Conservation (phyloP, 2,888 invertebrate genomes). For the Drosophila barbarae region DNA sequence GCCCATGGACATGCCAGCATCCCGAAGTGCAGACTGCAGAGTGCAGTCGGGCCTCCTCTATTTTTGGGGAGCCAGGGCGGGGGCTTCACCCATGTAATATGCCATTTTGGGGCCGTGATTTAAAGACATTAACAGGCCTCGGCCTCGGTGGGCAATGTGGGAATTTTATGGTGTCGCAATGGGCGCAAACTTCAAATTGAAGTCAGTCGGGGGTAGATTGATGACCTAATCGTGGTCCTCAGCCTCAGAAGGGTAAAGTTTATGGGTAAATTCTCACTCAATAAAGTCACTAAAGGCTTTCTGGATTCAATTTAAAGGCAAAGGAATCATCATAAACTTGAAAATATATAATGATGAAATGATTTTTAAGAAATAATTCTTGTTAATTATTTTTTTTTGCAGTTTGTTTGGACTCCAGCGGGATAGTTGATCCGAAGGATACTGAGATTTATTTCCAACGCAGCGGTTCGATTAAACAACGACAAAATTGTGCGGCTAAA, state of each 20-base stretch:
- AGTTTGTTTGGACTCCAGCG: background rate
- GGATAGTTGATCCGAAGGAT: background rate
- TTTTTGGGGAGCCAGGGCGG: background rate
- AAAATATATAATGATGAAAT: background rate
- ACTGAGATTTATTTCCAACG: constrained; percentile 18
- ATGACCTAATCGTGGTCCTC: constrained; percentile 25
- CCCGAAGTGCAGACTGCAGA: constrained; percentile 8
- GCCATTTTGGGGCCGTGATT: constrained; percentile 65
- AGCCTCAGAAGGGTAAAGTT: background rate
- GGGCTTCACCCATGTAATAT: constrained; percentile 54
- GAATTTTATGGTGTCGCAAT: constrained; percentile 39
- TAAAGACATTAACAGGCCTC: constrained; percentile 63
- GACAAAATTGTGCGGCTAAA: constrained; percentile 71
- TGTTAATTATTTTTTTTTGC: background rate
- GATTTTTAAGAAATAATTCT: background rate
- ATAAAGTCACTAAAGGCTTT: background rate
- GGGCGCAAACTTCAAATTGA: constrained; percentile 21
- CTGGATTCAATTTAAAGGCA: background rate
- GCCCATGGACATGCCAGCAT: constrained; percentile 24
- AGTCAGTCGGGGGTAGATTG: constrained; percentile 19
- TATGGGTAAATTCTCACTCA: background rate
- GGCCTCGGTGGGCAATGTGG: constrained; percentile 1
- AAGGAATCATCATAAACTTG: no score
- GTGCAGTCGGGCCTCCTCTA: constrained; percentile 1
- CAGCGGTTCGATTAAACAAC: constrained; percentile 27